These are phyloP conservation scores for Cosmopolites sordidus DNA, from an alignment of 2,888 invertebrate species.

Conservation along the genomic window DNA sequence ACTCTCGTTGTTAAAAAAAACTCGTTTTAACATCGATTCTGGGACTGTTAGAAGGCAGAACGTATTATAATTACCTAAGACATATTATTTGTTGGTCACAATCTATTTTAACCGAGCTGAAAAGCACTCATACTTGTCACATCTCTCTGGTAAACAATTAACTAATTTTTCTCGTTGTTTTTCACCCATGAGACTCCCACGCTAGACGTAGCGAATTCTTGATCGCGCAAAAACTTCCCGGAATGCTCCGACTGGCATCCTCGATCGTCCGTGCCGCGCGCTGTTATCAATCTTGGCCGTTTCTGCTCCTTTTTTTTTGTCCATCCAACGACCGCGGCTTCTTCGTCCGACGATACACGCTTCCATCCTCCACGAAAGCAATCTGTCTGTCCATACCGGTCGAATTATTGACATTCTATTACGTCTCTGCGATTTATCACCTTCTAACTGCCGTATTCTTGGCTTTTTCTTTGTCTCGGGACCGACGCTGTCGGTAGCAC, in stretches of 20 bases:
- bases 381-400: conserved; percentile 31
- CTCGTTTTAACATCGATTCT: too few species aligned
- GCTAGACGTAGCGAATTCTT: background rate
- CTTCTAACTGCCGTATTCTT: conserved; percentile 12
- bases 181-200: too few species aligned
- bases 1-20: too few species aligned
- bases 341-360: background rate
- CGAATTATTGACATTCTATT: conserved; percentile 35
- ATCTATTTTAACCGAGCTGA: too few species aligned
- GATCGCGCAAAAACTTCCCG: background rate
- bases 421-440: conserved; percentile 33
- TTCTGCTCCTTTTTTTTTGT: background rate
- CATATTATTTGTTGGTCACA: too few species aligned
- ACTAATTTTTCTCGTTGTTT: too few species aligned
- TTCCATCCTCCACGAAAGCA: conserved; percentile 22
- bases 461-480: conserved; percentile 1
- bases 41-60: too few species aligned
- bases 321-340: background rate
- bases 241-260: background rate
- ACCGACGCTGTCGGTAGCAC: background rate
- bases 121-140: too few species aligned
- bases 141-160: too few species aligned
- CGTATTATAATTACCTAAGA: too few species aligned
- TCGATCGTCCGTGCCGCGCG: background rate
- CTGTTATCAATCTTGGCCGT: background rate